Evolutionary conservation across 2,888 invertebrate species (phyloP), one percentile per base, ranked within the genome.

Genomic region (Thymelicus acteon): DNA sequence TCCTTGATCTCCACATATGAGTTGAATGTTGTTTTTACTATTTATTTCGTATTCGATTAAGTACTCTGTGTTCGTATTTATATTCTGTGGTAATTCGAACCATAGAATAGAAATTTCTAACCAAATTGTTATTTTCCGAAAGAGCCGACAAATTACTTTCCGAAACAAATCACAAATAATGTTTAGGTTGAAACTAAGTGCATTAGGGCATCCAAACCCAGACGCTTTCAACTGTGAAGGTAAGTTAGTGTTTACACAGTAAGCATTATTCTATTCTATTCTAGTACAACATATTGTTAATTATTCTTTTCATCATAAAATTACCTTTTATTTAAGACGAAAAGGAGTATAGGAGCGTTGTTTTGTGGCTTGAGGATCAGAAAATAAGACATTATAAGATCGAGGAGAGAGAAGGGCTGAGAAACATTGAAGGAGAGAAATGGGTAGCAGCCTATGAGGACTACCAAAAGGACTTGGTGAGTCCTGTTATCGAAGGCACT

Each of bases 331-430:
- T 19, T 93, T 4, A 86, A 98, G 98, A 98, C 92, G 95, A 96
- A 77, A 95, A 95, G 74, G 96, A 97, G 80, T 97, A 97, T 83
- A 95, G 97, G 64, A 97, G 96, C 81, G 94, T 98, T 37, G 95
- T 98, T 31, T 89, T 97, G 0, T 99, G 99, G 99, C 85, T 99
- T 68, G 99, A 99, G 89, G 97, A 98, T 83, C 98, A 98, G 86
- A 98, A 98, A 90, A 98, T 99, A 76, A 95, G 98, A 12, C 96
- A 96, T 77, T 98, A 98, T 78, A 96, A 96, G 83, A 96, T 97
- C 71, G 97, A 98, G 82, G 97, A 97, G 75, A 94, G 98, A 12
- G 95, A 95, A 75, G 94, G 92, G 0, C 87, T 99, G n/a, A 95
- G 97, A 58, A 95, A 96, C 76, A 94, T 96, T 2, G 94, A 94